Evolutionary conservation across 2,888 invertebrate genomes (phyloP), one percentile per base, ranked within the genome.

Genomic region (Thumatha senex): DNA sequence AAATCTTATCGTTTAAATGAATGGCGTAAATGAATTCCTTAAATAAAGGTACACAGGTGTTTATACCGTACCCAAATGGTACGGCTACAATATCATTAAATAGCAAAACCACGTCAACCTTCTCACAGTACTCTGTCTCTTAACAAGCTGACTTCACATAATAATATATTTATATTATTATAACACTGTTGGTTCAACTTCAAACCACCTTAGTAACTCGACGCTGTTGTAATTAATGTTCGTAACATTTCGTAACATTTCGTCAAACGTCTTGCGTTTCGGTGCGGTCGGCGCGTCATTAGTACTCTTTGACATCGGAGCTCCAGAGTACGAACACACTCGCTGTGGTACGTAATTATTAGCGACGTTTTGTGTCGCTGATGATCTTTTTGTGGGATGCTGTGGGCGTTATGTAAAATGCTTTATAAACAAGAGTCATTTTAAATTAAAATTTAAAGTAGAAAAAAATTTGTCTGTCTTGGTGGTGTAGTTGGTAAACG

Each of bases 261-360:
- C 18, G 18, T 24, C 18, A 24, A 24, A 24, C 18, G 18, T 74
- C 58, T 49, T 63, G 51, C 69, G 66, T 70, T 72, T 63, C 68
- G 34, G 35, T 47, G 54, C 47, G 43, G 50, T 44, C 44, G 45
- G 12, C 34, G 44, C 46, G 36, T 53, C 52, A 53, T 53, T 53
- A 53, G 40, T 33, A 33, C 44, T 29, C 52, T 53, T 48, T 53
- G 52, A 53, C 45, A 53, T 13, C 41, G 24, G 52, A 53, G 47
- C 40, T 24, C 3, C 5, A 24, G 18, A 11, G 36, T 30, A 7
- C 34, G 31, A 34, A 5, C 41, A 36, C 13, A 43, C 13, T 40
- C 50, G 45, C 42, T 36, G 40, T 38, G 41, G 46, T 46, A 49
- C 61, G 24, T 31, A 54, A 48, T 61, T 67, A 63, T 31, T 31